Evolutionary conservation across 2,888 invertebrate genomes (phyloP).

Genomic region (Spatulosminthurus flaviceps): DNA sequence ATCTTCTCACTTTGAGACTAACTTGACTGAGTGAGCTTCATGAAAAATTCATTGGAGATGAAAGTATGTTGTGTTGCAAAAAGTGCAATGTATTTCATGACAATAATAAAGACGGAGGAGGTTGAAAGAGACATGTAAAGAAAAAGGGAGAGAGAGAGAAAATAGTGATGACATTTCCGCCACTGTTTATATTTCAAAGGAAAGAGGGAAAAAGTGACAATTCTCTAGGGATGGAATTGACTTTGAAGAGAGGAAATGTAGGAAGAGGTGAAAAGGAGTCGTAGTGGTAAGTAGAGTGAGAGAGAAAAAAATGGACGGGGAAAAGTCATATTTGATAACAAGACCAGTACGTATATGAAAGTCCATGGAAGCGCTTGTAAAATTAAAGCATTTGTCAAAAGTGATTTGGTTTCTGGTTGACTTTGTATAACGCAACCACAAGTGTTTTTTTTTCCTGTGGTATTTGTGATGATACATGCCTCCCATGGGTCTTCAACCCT

Average conservation of each 20-base stretch:
- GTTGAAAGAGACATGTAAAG: not conserved
- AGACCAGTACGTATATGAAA: not conserved
- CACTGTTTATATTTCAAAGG: not conserved
- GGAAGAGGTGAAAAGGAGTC: not conserved
- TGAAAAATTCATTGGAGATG: not conserved
- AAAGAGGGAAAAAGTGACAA: conserved; percentile 30
- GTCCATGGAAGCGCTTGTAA: conserved; percentile 36
- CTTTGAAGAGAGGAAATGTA: conserved; percentile 34
- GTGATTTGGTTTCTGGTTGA: conserved; percentile 49
- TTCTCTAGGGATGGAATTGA: conserved; percentile 23
- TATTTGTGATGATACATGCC: conserved; percentile 50
- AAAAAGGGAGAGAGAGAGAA: not conserved
- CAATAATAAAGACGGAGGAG: not conserved
- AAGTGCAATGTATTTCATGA: not conserved
- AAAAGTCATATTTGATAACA: conserved; percentile 17
- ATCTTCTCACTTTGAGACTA: too few relatives aligned
- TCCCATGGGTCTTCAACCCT: conserved; percentile 46
- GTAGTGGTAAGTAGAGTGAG: not conserved
- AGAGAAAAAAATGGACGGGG: conserved; percentile 36
- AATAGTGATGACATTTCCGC: not conserved
- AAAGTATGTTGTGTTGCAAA: not conserved
- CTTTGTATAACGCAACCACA: conserved; percentile 27
- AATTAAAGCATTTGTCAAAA: conserved; percentile 56
- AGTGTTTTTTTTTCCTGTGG: conserved; percentile 42
- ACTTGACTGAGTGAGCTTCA: not conserved